These are phyloP conservation scores for Kryptolebias ocellatus DNA, from an alignment of 2,797 vertebrate genomes.

Conservation along the genomic window DNA sequence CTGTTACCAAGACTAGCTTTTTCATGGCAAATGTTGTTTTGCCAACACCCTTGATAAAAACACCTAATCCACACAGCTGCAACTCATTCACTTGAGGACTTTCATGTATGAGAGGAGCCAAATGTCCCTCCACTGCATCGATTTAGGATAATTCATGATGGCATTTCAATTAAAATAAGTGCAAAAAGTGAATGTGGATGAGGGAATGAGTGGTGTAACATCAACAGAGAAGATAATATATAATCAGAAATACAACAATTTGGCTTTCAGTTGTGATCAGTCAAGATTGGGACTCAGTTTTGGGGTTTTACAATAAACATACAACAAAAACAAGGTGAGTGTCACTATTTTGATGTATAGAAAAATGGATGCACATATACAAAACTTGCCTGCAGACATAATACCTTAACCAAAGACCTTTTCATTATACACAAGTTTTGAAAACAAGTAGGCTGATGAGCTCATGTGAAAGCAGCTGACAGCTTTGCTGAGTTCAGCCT, in stretches of 20 bases:
- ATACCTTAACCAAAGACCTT: conserved; percentile 19
- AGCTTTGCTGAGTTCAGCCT: conserved; percentile 67
- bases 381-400: background rate
- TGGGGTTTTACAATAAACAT: conserved; percentile 26
- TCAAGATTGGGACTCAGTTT: background rate
- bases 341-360: conserved; percentile 4
- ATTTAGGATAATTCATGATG: conserved; percentile 56
- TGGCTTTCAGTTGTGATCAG: conserved; percentile 37
- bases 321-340: conserved; percentile 14
- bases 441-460: conserved; percentile 56
- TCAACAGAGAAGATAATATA: conserved; percentile 57
- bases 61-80: conserved; percentile 52
- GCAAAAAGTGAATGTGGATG: conserved; percentile 52
- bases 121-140: conserved; percentile 38
- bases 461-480: conserved; percentile 38
- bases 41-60: conserved; percentile 52
- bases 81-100: conserved; percentile 47
- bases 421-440: conserved; percentile 30
- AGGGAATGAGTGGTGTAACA: conserved; percentile 49
- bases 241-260: conserved; percentile 38
- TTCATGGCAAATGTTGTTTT: conserved; percentile 48
- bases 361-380: background rate
- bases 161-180: conserved; percentile 72
- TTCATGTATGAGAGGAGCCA: conserved; percentile 47
- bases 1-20: conserved; percentile 29